Conservation (phyloP, 2,113 vertebrate genomes). For the Saguinus midas region DNA sequence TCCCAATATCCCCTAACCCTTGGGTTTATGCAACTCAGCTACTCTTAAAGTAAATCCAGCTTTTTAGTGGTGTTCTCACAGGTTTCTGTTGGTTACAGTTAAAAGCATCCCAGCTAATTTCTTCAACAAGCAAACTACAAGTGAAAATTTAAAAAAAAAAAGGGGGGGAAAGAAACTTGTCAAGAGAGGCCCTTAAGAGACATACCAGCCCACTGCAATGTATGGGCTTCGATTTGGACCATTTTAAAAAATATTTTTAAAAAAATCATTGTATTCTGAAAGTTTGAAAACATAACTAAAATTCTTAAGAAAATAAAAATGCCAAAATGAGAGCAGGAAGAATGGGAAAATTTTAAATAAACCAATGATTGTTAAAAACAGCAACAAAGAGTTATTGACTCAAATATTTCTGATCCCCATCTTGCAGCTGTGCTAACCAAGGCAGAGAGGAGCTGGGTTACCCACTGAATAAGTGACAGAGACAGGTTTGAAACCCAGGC, state of each 20-base stretch:
- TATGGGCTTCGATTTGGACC: background rate
- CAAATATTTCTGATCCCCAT: background rate
- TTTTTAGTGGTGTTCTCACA: background rate
- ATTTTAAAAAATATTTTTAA: background rate
- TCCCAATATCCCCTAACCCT: background rate
- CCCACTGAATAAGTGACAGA: background rate
- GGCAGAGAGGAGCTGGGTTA: background rate
- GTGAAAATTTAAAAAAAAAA: background rate
- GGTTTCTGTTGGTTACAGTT: background rate
- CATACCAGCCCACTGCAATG: rapidly evolving
- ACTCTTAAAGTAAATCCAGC: background rate
- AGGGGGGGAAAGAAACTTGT: background rate
- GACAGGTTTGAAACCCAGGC: background rate
- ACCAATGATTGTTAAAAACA: background rate
- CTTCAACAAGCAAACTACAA: background rate
- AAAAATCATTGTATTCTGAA: background rate
- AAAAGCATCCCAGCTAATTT: background rate
- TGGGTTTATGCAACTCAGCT: background rate
- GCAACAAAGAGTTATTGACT: background rate
- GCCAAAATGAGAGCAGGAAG: background rate
- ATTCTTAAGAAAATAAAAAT: background rate
- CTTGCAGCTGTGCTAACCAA: background rate
- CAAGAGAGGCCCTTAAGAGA: background rate
- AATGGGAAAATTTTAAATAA: background rate
- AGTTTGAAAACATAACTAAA: background rate